Percentiles rank a stretch among this genome's conserved stretches.
These are phyloP conservation scores for Agonopterix subpropinquella DNA, from an alignment of 2,888 invertebrate genomes.

Conservation along the genomic window DNA sequence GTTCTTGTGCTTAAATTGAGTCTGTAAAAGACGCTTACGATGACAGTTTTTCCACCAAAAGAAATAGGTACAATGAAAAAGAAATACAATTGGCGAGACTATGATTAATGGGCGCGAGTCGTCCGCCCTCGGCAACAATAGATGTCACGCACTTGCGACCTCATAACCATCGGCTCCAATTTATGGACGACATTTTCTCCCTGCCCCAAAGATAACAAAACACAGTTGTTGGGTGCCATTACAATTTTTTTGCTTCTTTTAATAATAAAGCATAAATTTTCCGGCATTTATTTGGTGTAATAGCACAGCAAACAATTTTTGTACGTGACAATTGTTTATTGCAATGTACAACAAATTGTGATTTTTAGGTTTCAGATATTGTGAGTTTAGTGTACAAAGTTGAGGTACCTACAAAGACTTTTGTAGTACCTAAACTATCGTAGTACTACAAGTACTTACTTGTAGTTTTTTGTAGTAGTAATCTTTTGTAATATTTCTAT, in stretches of 20 bases:
- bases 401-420: no score
- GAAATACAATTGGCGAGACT: constrained; percentile 41
- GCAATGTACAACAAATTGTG: no score
- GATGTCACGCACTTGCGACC: constrained; percentile 56
- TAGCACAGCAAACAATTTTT: no score
- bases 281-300: no score
- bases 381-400: no score
- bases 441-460: no score
- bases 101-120: constrained; percentile 41
- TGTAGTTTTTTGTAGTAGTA: no score
- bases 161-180: constrained; percentile 60
- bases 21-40: not conserved
- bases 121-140: constrained; percentile 40
- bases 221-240: constrained; percentile 16
- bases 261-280: not conserved
- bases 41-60: not conserved
- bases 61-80: constrained; percentile 3
- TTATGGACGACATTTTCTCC: constrained; percentile 46
- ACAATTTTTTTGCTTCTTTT: constrained; percentile 10
- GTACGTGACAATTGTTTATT: no score
- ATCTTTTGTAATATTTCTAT: no score
- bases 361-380: no score
- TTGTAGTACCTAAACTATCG: no score
- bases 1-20: no score
- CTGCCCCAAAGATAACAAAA: constrained; percentile 21